phyloP scores from a whole-genome alignment of 1,140 invertebrate genomes.

The Luehdorfia chinensis region DNA sequence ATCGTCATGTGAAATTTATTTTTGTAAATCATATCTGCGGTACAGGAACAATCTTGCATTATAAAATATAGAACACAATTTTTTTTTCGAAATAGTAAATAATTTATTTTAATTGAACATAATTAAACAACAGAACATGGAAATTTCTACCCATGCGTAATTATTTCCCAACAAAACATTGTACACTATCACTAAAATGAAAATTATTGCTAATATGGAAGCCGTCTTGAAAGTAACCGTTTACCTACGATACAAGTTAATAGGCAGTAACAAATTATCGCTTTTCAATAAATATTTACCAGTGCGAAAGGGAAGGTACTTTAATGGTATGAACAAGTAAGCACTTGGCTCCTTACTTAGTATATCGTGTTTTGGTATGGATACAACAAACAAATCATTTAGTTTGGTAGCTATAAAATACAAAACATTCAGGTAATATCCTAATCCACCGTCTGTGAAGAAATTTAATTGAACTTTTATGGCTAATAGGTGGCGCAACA shows the following conservation, averaged over 20 bases:
- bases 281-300: conserved; percentile 15
- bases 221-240: conserved; percentile 13
- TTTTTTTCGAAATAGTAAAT: too few species aligned
- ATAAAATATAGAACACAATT: too few species aligned
- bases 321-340: conserved; percentile 14
- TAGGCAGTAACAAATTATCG: conserved; percentile 3
- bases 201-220: conserved; percentile 16
- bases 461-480: background rate
- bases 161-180: too few species aligned
- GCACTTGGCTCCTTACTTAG: conserved; percentile 10
- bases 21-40: too few species aligned
- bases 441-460: too few species aligned
- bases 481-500: background rate
- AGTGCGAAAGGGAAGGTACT: conserved; percentile 17
- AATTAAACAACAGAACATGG: too few species aligned
- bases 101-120: too few species aligned
- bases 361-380: background rate
- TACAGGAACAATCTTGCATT: too few species aligned
- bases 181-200: conserved; percentile 14
- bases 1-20: too few species aligned
- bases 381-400: background rate
- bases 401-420: background rate
- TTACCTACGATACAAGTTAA: background rate
- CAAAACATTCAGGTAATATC: too few species aligned
- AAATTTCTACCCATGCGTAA: too few species aligned